phyloP scores from a whole-genome alignment of 2,888 invertebrate species.

The Catotricha subobsoleta region DNA sequence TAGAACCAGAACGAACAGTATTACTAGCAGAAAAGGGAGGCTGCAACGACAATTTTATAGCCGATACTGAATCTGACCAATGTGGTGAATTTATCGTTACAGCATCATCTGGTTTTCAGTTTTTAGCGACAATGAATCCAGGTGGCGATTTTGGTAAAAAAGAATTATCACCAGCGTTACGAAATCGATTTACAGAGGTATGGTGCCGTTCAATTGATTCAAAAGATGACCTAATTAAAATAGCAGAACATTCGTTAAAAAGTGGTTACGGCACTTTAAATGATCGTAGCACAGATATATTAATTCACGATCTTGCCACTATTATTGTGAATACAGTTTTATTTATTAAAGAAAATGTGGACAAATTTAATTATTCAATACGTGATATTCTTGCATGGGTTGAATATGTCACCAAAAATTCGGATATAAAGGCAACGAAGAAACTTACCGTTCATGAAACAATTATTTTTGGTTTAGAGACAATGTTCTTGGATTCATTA shows the following conservation, averaged over 20 bases:
- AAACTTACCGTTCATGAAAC: slow-evolving; percentile 36
- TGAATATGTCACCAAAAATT: slow-evolving; percentile 48
- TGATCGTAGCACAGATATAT: slow-evolving; percentile 28
- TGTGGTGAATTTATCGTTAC: slow-evolving; percentile 42
- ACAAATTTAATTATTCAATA: slow-evolving; percentile 68
- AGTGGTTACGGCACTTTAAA: slow-evolving; percentile 35
- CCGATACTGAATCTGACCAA: slow-evolving; percentile 11
- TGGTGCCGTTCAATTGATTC: slow-evolving; percentile 77
- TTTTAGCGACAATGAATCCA: slow-evolving; percentile 98
- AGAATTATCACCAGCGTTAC: slow-evolving; percentile 88
- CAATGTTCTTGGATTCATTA: slow-evolving; percentile 81
- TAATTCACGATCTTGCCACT: slow-evolving; percentile 40
- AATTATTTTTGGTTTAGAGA: slow-evolving; percentile 75
- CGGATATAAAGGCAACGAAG: slow-evolving; percentile 21
- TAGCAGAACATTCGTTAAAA: slow-evolving; percentile 62
- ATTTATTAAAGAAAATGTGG: slow-evolving; percentile 58
- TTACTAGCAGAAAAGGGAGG: slow-evolving; percentile 81
- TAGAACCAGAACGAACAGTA: slow-evolving; percentile 82
- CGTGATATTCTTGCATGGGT: slow-evolving; percentile 89
- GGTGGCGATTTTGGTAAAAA: slow-evolving; percentile 99
- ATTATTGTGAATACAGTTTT: slow-evolving; percentile 64
- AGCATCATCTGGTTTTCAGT: slow-evolving; percentile 61
- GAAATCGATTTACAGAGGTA: slow-evolving; percentile 97
- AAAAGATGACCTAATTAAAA: slow-evolving; percentile 54
- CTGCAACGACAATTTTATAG: slow-evolving; percentile 34